Base-by-base conservation (phyloP, 30 jellyfish, hydroid and myxozoan species). In the Cassiopea andromeda region DNA sequence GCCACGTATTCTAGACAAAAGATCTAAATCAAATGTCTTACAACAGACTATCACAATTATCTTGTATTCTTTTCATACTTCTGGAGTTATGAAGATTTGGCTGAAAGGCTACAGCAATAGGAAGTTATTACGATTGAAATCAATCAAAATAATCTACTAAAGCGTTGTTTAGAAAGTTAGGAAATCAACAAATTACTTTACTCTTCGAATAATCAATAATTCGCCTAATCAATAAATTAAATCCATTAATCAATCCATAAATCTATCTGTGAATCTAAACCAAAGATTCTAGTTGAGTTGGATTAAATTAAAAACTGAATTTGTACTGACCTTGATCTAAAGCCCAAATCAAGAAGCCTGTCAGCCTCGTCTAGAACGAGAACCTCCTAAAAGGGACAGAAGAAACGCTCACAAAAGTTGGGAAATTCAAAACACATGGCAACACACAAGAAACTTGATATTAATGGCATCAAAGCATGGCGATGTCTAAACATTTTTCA, bases 281-380 rank as follows among this genome's bases (percentile, higher is more conserved):
- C 4, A 61, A 3, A 14, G 73, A 4, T 61, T 1, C 73, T 61
- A 61, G n/a, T n/a, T n/a, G n/a, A n/a, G n/a, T n/a, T n/a, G n/a
- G n/a, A 61, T 2, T 4, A 61, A 61, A 61, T 14, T 27, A 4
- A 13, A 27, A 8, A 8, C 7, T 18, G 43, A 70, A 15, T 2
- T 15, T 27, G 50, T 1, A 70, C 79, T 70, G 17, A 92, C 98
- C 96, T 86, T 12, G 90, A 73, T 78, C 75, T 77, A 60, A 85
- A 92, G 6, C 98, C 98, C 92, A 92, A 48, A 46, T 89, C 94
- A 60, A 96, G 75, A 67, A 96, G 90, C n/a, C 98, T 79, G 70
- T 96, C 99, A 47, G 99, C 98, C 69, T 96, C 99, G 73, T 96
- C 99, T 44, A 96, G 90, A 45, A 96, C 92, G 1, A 96, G 90